phyloP scores from a whole-genome alignment of 2,113 vertebrate species.

The Sigmodon hispidus region DNA sequence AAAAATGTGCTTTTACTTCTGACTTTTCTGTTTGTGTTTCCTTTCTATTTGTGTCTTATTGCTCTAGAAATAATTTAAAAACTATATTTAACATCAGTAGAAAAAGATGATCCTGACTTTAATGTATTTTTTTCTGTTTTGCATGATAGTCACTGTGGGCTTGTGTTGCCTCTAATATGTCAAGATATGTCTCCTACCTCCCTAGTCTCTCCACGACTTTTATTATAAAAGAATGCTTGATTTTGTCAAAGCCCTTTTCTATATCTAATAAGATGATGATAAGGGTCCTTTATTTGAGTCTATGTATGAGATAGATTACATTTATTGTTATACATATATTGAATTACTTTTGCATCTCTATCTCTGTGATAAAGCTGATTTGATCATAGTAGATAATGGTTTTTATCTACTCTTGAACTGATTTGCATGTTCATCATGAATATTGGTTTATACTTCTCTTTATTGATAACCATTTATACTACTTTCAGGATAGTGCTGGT shows the following conservation, averaged over 20 bases:
- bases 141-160: neutral
- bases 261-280: neutral
- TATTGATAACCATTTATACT: neutral
- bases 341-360: accelerated
- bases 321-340: neutral
- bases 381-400: neutral
- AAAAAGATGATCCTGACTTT: neutral
- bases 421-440: neutral
- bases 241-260: neutral
- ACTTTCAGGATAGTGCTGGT: neutral
- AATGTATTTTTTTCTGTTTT: neutral
- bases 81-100: neutral
- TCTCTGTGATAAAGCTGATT: neutral
- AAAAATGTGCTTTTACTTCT: neutral
- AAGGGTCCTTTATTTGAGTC: neutral
- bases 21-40: neutral
- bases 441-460: neutral
- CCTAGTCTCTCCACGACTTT: neutral
- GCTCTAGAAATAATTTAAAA: neutral
- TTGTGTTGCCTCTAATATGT: neutral
- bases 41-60: neutral
- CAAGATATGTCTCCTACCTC: neutral
- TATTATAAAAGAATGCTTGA: neutral
- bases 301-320: neutral
- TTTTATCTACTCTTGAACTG: neutral